Evolutionary conservation across 2,888 invertebrate genomes (phyloP), one percentile per base, ranked within the genome.

Genomic region (Troides aeacus): DNA sequence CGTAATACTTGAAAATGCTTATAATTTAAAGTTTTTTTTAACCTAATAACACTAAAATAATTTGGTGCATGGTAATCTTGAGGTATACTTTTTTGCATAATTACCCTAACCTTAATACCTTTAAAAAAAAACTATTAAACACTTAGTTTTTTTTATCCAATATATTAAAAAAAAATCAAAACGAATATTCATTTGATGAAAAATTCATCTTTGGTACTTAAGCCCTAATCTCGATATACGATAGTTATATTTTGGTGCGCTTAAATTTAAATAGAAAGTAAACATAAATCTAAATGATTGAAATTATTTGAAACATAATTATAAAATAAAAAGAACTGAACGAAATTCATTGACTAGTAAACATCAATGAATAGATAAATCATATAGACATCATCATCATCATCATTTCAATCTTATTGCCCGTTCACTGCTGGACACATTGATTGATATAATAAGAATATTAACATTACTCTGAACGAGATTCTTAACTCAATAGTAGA

Each of bases 51-150:
- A 85, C 86, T 87, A 85, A 85, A 75, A 83, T 80, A 79, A 86
- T 92, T 92, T 92, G 91, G 92, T 92, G 92, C 89, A 79, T 89
- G 91, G 92, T 92, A 92, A 92, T 87, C 91, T 86, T 92, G 92
- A 92, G 92, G 92, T 92, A 92, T 88, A 85, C 79, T 83, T 85
- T 85, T 61, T 71, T 68, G 81, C 79, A 77, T 77, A 76, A 75
- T 74, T 79, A 39, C 39, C 10, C 39, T 39, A 78, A 79, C 69
- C 75, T 76, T 78, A 76, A 39, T 72, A 70, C 5, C 76, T 75
- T 76, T 75, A 75, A 73, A 74, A 72, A 71, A 75, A 78, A 73
- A 62, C 71, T 74, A 77, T 76, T 39, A 39, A 39, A 39, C 39
- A 39, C 30, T 4, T 30, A 30, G 39, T 1, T 39, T 10, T 10